Evolutionary conservation across 1,140 invertebrate species (phyloP).

Genomic region (Tachypleus tridentatus): DNA sequence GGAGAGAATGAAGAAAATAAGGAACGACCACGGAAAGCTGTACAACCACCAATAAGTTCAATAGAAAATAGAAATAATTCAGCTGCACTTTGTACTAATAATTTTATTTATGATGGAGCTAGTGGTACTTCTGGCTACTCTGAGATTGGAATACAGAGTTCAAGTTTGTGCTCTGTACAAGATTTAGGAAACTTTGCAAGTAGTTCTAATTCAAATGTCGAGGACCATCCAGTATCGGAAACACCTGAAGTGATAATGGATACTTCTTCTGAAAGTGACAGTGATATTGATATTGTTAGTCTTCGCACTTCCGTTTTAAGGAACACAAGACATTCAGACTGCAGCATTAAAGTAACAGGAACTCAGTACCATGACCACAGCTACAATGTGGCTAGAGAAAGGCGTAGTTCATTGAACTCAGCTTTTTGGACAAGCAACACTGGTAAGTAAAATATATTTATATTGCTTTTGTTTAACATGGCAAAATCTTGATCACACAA

Average conservation of each 20-base stretch:
- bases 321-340: background rate
- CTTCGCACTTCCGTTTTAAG: conserved; percentile 5
- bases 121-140: background rate
- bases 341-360: conserved; percentile 6
- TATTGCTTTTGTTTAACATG: too few species aligned
- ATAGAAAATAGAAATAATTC: background rate
- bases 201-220: conserved; percentile 1
- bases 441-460: too few species aligned
- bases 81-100: background rate
- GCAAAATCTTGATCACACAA: too few species aligned
- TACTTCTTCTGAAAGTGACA: conserved; percentile 15
- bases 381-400: conserved; percentile 4
- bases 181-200: background rate
- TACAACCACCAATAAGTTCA: background rate
- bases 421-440: too few species aligned
- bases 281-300: conserved; percentile 19
- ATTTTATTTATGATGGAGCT: background rate
- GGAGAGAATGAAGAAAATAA: background rate
- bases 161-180: background rate
- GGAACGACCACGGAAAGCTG: background rate
- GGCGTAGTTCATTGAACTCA: too few species aligned
- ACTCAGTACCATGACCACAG: conserved; percentile 15
- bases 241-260: conserved; percentile 18
- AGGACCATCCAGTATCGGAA: background rate
- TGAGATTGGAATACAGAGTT: background rate